These are phyloP conservation scores for Catocala fraxini DNA, from an alignment of 2,888 invertebrate genomes.

Conservation along the genomic window DNA sequence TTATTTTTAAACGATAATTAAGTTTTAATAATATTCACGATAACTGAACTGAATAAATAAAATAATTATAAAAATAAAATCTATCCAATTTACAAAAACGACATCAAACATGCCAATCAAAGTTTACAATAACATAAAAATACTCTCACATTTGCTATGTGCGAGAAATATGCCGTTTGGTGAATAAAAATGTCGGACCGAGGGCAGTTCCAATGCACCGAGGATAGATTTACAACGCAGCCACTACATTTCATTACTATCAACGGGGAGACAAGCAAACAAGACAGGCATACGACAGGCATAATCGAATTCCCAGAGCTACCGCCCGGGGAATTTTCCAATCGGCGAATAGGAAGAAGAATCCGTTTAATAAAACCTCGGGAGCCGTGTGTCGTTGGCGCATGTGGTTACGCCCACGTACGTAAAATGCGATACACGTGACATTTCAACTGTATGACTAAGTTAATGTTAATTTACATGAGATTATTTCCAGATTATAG, in stretches of 20 bases:
- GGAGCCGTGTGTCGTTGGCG: conserved; percentile 45
- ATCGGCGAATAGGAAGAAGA: conserved; percentile 67
- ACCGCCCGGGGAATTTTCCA: conserved; percentile 65
- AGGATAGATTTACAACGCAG: conserved; percentile 15
- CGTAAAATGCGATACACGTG: conserved; percentile 43
- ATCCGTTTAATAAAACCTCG: conserved; percentile 68
- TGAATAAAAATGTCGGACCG: neutral
- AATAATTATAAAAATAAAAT: too few species aligned
- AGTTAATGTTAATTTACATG: conserved; percentile 29
- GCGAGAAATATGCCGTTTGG: too few species aligned
- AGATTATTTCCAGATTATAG: conserved; percentile 20
- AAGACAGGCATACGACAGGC: conserved; percentile 64
- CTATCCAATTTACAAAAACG: too few species aligned
- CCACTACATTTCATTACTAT: conserved; percentile 50
- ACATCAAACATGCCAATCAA: too few species aligned
- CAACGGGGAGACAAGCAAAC: conserved; percentile 54
- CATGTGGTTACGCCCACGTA: conserved; percentile 38
- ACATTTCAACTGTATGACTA: conserved; percentile 31
- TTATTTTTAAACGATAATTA: too few species aligned
- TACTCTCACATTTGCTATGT: too few species aligned
- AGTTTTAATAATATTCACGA: too few species aligned
- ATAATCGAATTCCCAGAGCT: conserved; percentile 70
- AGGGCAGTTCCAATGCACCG: conserved; percentile 1
- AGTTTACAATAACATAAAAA: too few species aligned
- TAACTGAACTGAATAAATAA: too few species aligned